Conservation (phyloP, 2,113 vertebrate genomes). For the Ariopsis seemanni region DNA sequence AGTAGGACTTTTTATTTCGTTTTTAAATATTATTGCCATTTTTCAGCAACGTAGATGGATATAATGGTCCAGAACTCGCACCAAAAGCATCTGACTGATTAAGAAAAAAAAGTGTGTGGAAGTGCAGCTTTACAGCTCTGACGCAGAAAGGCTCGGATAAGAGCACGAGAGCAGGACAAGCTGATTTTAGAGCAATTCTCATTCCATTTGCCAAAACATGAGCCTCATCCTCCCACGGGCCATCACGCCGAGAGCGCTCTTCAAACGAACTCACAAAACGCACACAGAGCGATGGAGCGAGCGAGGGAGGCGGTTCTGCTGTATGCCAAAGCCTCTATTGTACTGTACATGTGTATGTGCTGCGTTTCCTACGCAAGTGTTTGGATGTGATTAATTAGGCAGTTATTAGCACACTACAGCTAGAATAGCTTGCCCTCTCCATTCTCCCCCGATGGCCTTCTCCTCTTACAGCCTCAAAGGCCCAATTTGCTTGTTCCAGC, state of each 20-base stretch:
- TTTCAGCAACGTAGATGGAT: too few relatives aligned
- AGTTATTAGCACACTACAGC: constrained; percentile 41
- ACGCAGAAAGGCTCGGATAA: too few relatives aligned
- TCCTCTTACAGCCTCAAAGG: constrained; percentile 68
- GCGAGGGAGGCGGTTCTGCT: constrained; percentile 3
- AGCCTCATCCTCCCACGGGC: constrained; percentile 12
- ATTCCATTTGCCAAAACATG: constrained; percentile 14
- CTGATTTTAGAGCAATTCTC: neutral
- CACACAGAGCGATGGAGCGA: neutral
- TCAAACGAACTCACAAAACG: neutral
- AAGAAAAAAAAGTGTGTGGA: neutral
- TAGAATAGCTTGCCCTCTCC: constrained; percentile 29
- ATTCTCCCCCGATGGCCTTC: constrained; percentile 40
- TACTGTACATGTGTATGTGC: constrained; percentile 30
- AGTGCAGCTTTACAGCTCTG: neutral
- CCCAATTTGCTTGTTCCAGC: constrained; percentile 76
- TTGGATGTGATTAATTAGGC: constrained; percentile 50
- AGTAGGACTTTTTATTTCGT: too few relatives aligned
- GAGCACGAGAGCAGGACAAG: neutral
- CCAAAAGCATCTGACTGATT: neutral
- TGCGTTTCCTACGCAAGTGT: constrained; percentile 9
- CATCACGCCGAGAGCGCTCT: neutral
- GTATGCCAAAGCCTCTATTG: constrained; percentile 15
- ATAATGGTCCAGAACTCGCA: too few relatives aligned
- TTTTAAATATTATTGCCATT: too few relatives aligned